Evolutionary conservation across 2,113 vertebrate genomes (phyloP).

Genomic region (Chroicocephalus ridibundus): DNA sequence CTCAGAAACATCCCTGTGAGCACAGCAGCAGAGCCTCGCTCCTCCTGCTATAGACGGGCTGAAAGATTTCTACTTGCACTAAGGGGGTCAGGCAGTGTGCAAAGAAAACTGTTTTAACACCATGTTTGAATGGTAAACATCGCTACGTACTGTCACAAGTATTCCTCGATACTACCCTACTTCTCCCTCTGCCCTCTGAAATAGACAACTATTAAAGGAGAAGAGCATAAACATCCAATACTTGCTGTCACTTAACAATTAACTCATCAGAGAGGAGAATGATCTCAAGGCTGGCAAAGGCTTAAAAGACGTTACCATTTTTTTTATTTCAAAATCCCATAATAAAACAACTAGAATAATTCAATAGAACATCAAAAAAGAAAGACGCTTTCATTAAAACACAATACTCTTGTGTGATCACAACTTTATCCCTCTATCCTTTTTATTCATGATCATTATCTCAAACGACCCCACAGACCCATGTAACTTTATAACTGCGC

Average conservation of each 20-base stretch:
- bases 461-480: neutral
- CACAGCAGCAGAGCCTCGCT: neutral
- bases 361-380: neutral
- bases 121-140: neutral
- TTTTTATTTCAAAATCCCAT: neutral
- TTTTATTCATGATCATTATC: neutral
- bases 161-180: neutral
- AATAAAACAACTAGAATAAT: neutral
- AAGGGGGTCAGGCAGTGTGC: neutral
- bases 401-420: neutral
- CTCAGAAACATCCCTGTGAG: neutral
- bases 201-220: neutral
- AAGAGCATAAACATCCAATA: neutral
- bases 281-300: neutral
- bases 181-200: neutral
- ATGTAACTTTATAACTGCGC: neutral
- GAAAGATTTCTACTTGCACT: neutral
- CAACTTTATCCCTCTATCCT: neutral
- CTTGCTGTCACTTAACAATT: neutral
- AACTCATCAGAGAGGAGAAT: neutral
- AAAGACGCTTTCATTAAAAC: neutral
- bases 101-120: neutral
- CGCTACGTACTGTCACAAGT: fast-evolving
- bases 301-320: neutral
- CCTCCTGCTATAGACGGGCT: fast-evolving